Evolutionary conservation across 2,113 vertebrate species (phyloP).

Genomic region (Quiscalus mexicanus): DNA sequence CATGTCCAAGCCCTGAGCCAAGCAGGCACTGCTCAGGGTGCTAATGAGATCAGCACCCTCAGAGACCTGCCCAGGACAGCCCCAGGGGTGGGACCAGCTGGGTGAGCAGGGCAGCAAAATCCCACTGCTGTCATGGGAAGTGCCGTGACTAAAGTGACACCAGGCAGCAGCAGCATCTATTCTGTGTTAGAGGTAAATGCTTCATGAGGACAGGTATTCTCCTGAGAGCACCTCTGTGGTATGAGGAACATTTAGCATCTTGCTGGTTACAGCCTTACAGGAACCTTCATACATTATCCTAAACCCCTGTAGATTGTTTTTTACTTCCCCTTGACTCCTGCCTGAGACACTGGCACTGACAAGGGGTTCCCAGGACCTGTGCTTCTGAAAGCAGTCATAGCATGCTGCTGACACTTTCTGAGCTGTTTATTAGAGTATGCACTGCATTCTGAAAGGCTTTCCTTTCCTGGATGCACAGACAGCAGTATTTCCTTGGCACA

Average conservation of each 20-base stretch:
- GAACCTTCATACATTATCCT: not conserved
- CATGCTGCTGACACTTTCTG: accelerated
- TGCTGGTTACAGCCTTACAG: not conserved
- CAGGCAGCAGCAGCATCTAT: not conserved
- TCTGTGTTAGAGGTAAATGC: not conserved
- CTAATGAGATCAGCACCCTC: not conserved
- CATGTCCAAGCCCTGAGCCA: not conserved
- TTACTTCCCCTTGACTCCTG: not conserved
- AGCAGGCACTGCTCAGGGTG: not conserved
- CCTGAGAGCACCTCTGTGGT: not conserved
- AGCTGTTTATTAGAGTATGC: not conserved
- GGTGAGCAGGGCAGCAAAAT: not conserved
- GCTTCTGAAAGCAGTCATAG: not conserved
- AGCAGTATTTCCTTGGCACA: not conserved
- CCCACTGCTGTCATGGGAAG: not conserved
- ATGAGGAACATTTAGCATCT: not conserved
- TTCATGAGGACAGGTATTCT: not conserved
- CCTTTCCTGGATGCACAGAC: not conserved
- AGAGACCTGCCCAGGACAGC: not conserved
- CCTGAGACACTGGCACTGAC: not conserved
- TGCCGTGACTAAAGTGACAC: not conserved
- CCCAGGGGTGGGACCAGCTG: not conserved
- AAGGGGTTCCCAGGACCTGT: not conserved
- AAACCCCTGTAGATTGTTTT: not conserved
- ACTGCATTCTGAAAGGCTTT: not conserved